Evolutionary conservation across 2,797 vertebrate genomes (phyloP).

Genomic region (Chrysocyon brachyurus): DNA sequence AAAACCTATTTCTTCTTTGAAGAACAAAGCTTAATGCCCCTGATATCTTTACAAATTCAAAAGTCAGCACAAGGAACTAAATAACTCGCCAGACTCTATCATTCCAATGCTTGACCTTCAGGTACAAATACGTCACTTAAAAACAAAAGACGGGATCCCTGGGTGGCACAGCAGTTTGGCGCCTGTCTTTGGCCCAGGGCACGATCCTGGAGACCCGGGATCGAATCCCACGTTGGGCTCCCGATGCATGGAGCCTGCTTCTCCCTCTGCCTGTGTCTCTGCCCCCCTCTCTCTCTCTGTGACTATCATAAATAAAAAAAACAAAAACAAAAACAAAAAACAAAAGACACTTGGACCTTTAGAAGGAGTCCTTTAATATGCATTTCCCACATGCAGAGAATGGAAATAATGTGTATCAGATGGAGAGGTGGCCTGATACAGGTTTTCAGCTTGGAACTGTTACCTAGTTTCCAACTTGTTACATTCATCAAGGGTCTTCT

Average conservation of each 20-base stretch:
- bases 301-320: too few relatives aligned
- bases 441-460: not conserved
- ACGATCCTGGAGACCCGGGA: too few relatives aligned
- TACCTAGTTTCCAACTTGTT: not conserved
- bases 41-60: not conserved
- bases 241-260: too few relatives aligned
- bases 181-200: too few relatives aligned
- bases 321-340: too few relatives aligned
- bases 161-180: too few relatives aligned
- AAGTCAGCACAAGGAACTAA: slow-evolving; percentile 26
- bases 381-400: not conserved
- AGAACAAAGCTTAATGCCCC: not conserved
- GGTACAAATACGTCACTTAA: not conserved
- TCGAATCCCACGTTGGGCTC: too few relatives aligned
- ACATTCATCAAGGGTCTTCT: slow-evolving; percentile 13
- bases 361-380: not conserved
- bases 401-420: not conserved
- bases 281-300: too few relatives aligned
- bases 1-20: not conserved
- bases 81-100: not conserved
- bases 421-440: not conserved
- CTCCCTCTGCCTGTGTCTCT: too few relatives aligned
- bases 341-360: not conserved
- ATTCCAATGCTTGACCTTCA: not conserved
- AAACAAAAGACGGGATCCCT: not conserved